Conservation (phyloP, 30 jellyfish, hydroid and myxozoan genomes). For the Hydra vulgaris region DNA sequence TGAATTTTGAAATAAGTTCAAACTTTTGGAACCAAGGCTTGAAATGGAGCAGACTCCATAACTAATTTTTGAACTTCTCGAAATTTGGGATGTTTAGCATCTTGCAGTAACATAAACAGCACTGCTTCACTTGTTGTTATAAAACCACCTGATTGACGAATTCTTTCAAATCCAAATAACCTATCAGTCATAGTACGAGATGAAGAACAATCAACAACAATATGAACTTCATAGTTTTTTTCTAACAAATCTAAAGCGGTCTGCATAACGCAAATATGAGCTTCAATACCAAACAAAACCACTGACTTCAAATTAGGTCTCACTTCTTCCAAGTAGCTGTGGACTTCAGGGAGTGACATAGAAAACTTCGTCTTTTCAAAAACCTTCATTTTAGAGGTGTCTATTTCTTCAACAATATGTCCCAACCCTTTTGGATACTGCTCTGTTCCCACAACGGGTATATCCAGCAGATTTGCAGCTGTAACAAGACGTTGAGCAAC, state of each 20-base stretch:
- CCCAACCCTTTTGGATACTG: constrained; percentile 99
- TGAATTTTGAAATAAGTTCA: neutral
- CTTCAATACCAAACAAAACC: constrained; percentile 97
- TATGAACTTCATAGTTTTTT: constrained; percentile 73
- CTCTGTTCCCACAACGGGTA: constrained; percentile 95
- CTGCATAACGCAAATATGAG: constrained; percentile 94
- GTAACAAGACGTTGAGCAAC: constrained; percentile 83
- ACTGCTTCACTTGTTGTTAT: constrained; percentile 96
- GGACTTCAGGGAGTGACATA: constrained; percentile 89
- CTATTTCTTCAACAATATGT: constrained; percentile 71
- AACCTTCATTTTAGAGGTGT: constrained; percentile 48
- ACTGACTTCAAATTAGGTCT: constrained; percentile 47
- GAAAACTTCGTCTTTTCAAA: constrained; percentile 88
- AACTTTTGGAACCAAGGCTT: constrained; percentile 46
- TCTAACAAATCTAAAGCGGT: constrained; percentile 87
- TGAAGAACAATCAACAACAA: constrained; percentile 87
- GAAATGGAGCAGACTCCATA: constrained; percentile 72
- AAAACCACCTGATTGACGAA: constrained; percentile 94
- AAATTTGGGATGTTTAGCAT: constrained; percentile 92
- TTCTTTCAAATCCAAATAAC: constrained; percentile 84
- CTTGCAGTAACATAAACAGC: constrained; percentile 77
- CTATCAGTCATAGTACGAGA: constrained; percentile 85
- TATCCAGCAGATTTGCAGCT: constrained; percentile 67
- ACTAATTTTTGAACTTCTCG: constrained; percentile 73
- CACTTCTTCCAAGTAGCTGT: constrained; percentile 30